Base-by-base conservation (phyloP, 2,888 invertebrate genomes). In the Apamea epomidion region DNA sequence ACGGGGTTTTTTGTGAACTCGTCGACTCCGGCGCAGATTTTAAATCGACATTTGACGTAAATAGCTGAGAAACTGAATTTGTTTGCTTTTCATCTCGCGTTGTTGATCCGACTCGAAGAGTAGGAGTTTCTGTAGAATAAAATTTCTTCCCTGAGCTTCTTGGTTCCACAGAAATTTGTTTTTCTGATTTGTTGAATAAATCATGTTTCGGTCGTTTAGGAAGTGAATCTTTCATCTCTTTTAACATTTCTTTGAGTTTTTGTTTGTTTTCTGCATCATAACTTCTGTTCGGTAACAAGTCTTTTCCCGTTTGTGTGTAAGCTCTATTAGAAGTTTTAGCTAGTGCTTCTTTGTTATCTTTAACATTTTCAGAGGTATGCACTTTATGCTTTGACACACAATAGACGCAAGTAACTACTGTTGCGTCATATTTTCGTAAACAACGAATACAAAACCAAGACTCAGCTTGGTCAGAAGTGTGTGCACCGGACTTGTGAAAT, bases 151-250 rank as follows among this genome's bases (percentile, higher is more conserved):
- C 82, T 51, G 82, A 84, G 88, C 29, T 25, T 76, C 72, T 82
- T 70, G 78, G 45, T 79, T 45, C 32, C 58, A 32, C 62, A 76
- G 70, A 76, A 69, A 58, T 80, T 77, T 86, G 89, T 51, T 51
- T 80, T 74, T 83, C 81, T 29, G 32, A 62, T 74, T 77, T 71
- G 32, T 85, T 82, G 67, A 84, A 87, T 45, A 82, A 81, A 76
- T 91, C 95, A 58, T 95, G 93, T 87, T 97, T 97, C 45, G 97
- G 92, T 88, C 97, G 97, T 91, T 97, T 98, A 0, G 98, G 98
- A 82, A 98, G 94, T 21, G 98, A 98, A 93, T 98, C 97, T 94
- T 98, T 98, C 98, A 98, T 98, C 96, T 98, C 98, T 91, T 98
- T 98, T 84, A 98, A 93, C 97, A 98, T 98, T 94, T 98, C 98